These are phyloP conservation scores for Drosophila trapezifrons DNA, from an alignment of 1,140 invertebrate genomes.

Conservation along the genomic window DNA sequence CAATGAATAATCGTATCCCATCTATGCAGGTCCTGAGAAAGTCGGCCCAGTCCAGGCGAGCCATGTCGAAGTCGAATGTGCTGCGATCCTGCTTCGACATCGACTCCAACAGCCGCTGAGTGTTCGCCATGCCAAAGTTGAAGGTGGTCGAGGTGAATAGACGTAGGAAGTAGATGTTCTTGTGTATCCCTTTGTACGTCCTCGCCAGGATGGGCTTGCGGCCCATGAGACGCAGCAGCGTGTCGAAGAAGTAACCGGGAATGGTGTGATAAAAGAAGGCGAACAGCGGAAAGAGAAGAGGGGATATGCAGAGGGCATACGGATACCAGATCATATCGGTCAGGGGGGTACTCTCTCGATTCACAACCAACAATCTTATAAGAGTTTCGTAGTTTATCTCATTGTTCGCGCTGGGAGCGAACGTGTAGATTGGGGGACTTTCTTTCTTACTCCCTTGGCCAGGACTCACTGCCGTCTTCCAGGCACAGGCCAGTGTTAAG, in stretches of 20 bases:
- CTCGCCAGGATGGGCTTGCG: slow-evolving; percentile 85
- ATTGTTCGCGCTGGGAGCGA: slow-evolving; percentile 87
- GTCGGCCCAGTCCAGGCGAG: slow-evolving; percentile 87
- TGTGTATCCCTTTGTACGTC: slow-evolving; percentile 89
- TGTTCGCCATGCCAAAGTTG: slow-evolving; percentile 88
- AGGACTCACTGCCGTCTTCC: slow-evolving; percentile 85
- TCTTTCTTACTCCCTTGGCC: too few species aligned
- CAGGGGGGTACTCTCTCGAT: slow-evolving; percentile 69
- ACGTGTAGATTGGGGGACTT: slow-evolving; percentile 87
- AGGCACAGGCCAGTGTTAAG: slow-evolving; percentile 89
- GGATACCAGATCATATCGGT: slow-evolving; percentile 85
- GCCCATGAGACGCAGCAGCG: slow-evolving; percentile 83
- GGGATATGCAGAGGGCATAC: slow-evolving; percentile 77
- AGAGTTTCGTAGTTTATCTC: slow-evolving; percentile 86
- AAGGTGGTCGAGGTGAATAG: slow-evolving; percentile 88
- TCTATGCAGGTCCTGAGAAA: slow-evolving; percentile 86
- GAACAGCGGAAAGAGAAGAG: slow-evolving; percentile 81
- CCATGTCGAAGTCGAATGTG: slow-evolving; percentile 89
- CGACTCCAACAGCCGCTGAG: slow-evolving; percentile 86
- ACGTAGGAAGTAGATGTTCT: slow-evolving; percentile 87
- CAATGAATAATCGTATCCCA: slow-evolving; percentile 88
- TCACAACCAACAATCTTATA: slow-evolving; percentile 45
- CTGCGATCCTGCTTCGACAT: slow-evolving; percentile 87
- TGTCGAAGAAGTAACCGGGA: slow-evolving; percentile 86
- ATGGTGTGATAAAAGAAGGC: slow-evolving; percentile 86